Evolutionary conservation across 2,888 invertebrate species (phyloP).

Genomic region (Cheilosia variabilis): DNA sequence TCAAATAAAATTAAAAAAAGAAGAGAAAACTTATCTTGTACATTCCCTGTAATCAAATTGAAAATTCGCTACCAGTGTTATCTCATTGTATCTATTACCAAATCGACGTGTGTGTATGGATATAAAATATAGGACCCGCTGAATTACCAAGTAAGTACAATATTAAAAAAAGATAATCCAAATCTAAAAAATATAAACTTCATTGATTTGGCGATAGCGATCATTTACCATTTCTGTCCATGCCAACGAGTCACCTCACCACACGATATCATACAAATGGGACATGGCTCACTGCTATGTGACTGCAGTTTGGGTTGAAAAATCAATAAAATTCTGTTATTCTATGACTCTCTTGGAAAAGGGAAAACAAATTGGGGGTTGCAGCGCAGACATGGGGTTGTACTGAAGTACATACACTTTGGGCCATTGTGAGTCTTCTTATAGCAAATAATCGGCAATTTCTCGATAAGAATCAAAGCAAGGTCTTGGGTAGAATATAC

Average conservation of each 20-base stretch:
- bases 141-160: slow-evolving; percentile 67
- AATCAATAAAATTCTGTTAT: slow-evolving; percentile 61
- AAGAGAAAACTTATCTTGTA: no score
- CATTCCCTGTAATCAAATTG: no score
- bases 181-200: slow-evolving; percentile 8
- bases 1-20: no score
- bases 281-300: slow-evolving; percentile 41
- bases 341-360: not conserved
- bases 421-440: slow-evolving; percentile 19
- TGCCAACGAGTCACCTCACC: slow-evolving; percentile 51
- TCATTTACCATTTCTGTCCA: slow-evolving; percentile 37
- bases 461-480: slow-evolving; percentile 15
- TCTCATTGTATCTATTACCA: not conserved
- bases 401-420: slow-evolving; percentile 31
- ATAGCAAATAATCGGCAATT: slow-evolving; percentile 28
- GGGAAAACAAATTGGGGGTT: slow-evolving; percentile 5
- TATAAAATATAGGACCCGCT: slow-evolving; percentile 51
- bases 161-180: slow-evolving; percentile 2
- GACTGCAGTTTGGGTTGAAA: slow-evolving; percentile 65
- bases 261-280: slow-evolving; percentile 22
- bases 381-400: not conserved
- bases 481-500: not conserved
- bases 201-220: slow-evolving; percentile 46
- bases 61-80: not conserved
- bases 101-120: slow-evolving; percentile 51